Evolutionary conservation across 1,140 invertebrate genomes (phyloP).

Genomic region (Homalodisca vitripennis): DNA sequence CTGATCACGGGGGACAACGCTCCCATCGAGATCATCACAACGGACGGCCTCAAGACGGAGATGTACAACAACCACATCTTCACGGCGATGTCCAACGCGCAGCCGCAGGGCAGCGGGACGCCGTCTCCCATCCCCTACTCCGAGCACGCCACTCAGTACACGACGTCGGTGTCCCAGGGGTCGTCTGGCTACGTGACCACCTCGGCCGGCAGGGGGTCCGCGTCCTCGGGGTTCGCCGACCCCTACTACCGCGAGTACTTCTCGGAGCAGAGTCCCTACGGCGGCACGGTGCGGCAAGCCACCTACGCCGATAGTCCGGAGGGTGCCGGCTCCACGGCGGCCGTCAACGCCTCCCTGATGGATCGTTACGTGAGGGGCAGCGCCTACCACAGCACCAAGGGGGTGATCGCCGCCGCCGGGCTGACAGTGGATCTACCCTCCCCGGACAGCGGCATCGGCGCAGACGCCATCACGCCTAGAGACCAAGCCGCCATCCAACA

Average conservation of each 20-base stretch:
- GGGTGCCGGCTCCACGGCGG: constrained; percentile 42
- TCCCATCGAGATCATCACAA: constrained; percentile 54
- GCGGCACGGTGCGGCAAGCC: constrained; percentile 54
- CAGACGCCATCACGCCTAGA: constrained; percentile 84
- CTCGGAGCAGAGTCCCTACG: constrained; percentile 53
- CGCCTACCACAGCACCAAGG: constrained; percentile 54
- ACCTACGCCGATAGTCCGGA: constrained; percentile 51
- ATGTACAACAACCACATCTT: constrained; percentile 52
- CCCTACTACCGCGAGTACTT: constrained; percentile 56
- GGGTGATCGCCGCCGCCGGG: constrained; percentile 58
- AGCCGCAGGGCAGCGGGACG: constrained; percentile 48
- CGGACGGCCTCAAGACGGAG: constrained; percentile 53
- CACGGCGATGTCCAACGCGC: constrained; percentile 45
- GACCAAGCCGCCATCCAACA: constrained; percentile 86
- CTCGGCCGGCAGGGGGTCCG: constrained; percentile 38
- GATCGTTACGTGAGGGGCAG: constrained; percentile 56
- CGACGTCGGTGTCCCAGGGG: constrained; percentile 52
- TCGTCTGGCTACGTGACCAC: constrained; percentile 48
- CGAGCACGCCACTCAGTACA: constrained; percentile 52
- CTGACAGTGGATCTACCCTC: constrained; percentile 89
- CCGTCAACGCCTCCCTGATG: constrained; percentile 52
- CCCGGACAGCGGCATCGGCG: constrained; percentile 88
- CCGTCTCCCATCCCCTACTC: constrained; percentile 58
- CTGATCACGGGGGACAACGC: constrained; percentile 49
- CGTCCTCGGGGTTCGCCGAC: constrained; percentile 46